Evolutionary conservation across 1,140 invertebrate genomes (phyloP), one percentile per base, ranked within the genome.

Genomic region (Pseudomyrmex gracilis): DNA sequence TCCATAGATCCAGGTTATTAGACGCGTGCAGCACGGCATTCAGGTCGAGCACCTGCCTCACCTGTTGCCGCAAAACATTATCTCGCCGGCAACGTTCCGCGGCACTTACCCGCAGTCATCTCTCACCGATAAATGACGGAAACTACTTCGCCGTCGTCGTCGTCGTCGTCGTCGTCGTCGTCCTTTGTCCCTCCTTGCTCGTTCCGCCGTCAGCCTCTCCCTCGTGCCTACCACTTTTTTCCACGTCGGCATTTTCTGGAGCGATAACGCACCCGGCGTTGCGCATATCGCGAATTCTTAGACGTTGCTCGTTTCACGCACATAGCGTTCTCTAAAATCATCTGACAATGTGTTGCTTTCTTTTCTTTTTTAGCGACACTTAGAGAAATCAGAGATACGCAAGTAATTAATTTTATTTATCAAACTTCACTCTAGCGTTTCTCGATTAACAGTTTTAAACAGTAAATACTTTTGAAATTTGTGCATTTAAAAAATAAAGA

Each of bases 61-160:
- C 94, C 94, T 94, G 94, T 94, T 94, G 93, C 93, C 87, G 92
- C 93, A 94, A 94, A 94, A 94, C 94, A 94, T 93, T 94, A 94
- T 94, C 93, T 92, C 90, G 86, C 85, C 73, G 89, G 83, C 89
- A 86, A 89, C 82, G 86, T 89, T 91, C 80, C 83, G 87, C 89
- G 73, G 71, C 87, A 84, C 87, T 89, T 87, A 64, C 83, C n/a
- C 88, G 87, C 85, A 91, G 86, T 92, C 90, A 92, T 92, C 92
- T 90, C 88, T 90, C 91, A 91, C 88, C 91, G 88, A 93, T 93
- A 93, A 93, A 92, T 92, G 93, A 92, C 91, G 83, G 86, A 87
- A 91, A 92, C 91, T 90, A 92, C 91, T 89, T 88, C 83, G 87
- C 83, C 85, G 67, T 7, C 34, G 34, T 34, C 7, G 67, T 85